These are phyloP conservation scores for Melinaea marsaeus DNA, from an alignment of 2,888 invertebrate species.

Conservation along the genomic window DNA sequence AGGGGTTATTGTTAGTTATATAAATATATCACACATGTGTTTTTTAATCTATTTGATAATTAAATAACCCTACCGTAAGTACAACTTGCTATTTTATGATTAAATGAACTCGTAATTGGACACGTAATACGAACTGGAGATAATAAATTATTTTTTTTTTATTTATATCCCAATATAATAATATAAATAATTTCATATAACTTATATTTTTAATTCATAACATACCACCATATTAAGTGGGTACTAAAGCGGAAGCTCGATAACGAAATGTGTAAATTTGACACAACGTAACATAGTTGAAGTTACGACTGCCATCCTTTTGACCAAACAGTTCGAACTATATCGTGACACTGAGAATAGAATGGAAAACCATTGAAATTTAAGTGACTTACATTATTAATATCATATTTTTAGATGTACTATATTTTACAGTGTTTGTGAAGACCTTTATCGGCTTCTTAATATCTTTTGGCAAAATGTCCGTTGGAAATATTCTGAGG, in stretches of 20 bases:
- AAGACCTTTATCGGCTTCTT: too few species aligned
- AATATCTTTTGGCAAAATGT: too few species aligned
- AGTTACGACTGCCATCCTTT: slow-evolving; percentile 29
- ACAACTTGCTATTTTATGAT: too few species aligned
- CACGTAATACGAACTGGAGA: too few species aligned
- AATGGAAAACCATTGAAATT: not conserved
- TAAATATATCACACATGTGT: too few species aligned
- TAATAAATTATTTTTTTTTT: too few species aligned
- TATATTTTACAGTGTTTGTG: not conserved
- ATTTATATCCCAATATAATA: not conserved
- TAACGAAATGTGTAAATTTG: slow-evolving; percentile 26
- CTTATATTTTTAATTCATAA: not conserved
- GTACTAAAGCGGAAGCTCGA: slow-evolving; percentile 27
- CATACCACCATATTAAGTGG: slow-evolving; percentile 22
- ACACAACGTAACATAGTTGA: slow-evolving; percentile 25
- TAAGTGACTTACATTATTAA: slow-evolving; percentile 12
- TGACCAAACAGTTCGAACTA: slow-evolving; percentile 28
- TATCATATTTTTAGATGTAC: not conserved
- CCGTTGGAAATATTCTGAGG: too few species aligned
- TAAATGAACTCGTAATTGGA: too few species aligned
- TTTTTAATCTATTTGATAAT: too few species aligned
- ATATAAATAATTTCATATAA: too few species aligned
- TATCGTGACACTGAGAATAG: slow-evolving; percentile 8
- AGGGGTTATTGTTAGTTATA: too few species aligned
- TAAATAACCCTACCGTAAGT: too few species aligned